phyloP scores from a whole-genome alignment of 1,140 invertebrate species.

The Cataglyphis hispanica region DNA sequence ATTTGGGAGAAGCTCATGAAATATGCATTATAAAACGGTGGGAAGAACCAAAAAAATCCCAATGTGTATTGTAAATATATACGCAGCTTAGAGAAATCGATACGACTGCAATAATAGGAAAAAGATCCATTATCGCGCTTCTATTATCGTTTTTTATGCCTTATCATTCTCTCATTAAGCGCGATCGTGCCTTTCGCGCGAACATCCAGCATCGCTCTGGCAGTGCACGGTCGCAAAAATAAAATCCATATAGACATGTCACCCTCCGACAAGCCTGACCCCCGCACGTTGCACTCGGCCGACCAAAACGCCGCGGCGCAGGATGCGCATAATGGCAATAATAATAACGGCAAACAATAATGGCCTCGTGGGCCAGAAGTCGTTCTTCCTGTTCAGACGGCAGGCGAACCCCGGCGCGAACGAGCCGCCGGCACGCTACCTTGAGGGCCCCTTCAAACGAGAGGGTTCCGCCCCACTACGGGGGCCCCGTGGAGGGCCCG shows the following conservation, averaged over 20 bases:
- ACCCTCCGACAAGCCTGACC: not conserved
- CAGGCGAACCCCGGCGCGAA: slow-evolving; percentile 42
- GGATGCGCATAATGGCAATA: slow-evolving; percentile 45
- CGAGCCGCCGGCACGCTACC: slow-evolving; percentile 44
- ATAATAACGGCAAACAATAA: slow-evolving; percentile 65
- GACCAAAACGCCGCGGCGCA: slow-evolving; percentile 44
- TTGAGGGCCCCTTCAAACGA: slow-evolving; percentile 64
- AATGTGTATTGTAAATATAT: not conserved
- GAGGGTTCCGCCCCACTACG: slow-evolving; percentile 64
- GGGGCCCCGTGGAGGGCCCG: slow-evolving; percentile 58
- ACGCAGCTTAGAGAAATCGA: not conserved
- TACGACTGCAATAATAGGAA: not conserved
- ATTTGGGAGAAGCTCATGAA: not conserved
- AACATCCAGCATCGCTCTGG: not conserved
- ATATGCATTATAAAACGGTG: not conserved
- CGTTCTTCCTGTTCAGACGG: slow-evolving; percentile 60
- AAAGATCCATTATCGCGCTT: not conserved
- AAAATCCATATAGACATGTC: not conserved
- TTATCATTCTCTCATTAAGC: slow-evolving; percentile 24
- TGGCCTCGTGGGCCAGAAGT: slow-evolving; percentile 58
- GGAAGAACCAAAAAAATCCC: not conserved
- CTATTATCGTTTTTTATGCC: slow-evolving; percentile 4
- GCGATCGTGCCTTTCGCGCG: not conserved
- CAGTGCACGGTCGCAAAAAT: slow-evolving; percentile 15
- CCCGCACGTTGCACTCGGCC: not conserved